Evolutionary conservation across 2,888 invertebrate species (phyloP).

Genomic region (Crepidodera aurea): DNA sequence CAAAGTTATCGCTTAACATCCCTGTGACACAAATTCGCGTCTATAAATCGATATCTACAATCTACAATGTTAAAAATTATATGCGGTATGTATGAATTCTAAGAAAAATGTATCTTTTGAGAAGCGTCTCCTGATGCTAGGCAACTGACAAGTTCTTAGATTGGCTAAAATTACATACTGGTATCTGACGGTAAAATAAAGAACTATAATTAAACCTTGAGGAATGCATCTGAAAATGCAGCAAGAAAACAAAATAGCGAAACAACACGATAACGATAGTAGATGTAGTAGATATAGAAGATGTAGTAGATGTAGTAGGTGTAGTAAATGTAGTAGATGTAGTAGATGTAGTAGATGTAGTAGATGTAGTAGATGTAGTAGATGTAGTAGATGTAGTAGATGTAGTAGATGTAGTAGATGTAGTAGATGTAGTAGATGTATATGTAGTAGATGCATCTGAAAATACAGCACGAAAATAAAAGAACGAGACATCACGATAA

Average conservation of each 20-base stretch:
- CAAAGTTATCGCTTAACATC: constrained; percentile 2
- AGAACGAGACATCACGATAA: no score
- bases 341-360: not conserved
- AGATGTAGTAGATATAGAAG: not conserved
- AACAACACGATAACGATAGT: no score
- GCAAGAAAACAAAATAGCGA: no score
- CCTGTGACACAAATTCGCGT: not conserved
- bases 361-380: not conserved
- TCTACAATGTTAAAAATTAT: constrained; percentile 5
- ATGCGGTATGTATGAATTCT: not conserved
- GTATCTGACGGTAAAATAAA: no score
- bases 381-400: not conserved
- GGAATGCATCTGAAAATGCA: no score
- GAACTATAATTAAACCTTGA: no score
- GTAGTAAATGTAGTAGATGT: not conserved
- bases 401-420: not conserved
- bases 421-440: not conserved
- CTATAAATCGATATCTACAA: constrained; percentile 5
- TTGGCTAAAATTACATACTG: no score
- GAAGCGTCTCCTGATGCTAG: no score
- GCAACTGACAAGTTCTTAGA: no score
- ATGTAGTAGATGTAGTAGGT: not conserved
- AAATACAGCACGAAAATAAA: no score
- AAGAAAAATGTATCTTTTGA: not conserved
- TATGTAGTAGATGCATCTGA: not conserved